Percentiles rank a stretch among this genome's conserved stretches.
These are phyloP conservation scores for Sericinus montela DNA, from an alignment of 2,888 invertebrate genomes.

Conservation along the genomic window DNA sequence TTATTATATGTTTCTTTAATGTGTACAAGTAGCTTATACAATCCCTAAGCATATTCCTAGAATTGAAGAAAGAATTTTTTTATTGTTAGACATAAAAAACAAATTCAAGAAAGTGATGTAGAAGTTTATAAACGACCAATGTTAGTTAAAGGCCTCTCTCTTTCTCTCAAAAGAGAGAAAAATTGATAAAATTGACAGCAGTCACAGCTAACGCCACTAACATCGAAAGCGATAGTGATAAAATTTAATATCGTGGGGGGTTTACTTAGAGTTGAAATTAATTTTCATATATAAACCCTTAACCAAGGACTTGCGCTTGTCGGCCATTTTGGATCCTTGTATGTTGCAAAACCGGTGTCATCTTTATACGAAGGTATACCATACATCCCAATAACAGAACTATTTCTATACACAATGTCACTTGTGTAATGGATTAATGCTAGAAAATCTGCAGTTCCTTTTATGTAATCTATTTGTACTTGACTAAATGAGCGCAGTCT, in stretches of 20 bases:
- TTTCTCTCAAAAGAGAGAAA: too few species aligned
- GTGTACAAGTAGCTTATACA: conserved; percentile 23
- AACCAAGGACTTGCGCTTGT: conserved; percentile 21
- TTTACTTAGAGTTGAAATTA: too few species aligned
- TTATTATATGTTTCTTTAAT: conserved; percentile 24
- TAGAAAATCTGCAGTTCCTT: conserved; percentile 30
- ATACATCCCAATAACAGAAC: conserved; percentile 21
- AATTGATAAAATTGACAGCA: too few species aligned
- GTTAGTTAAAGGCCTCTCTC: too few species aligned
- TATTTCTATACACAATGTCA: conserved; percentile 26
- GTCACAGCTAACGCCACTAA: too few species aligned
- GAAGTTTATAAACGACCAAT: too few species aligned
- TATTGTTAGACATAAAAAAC: not conserved
- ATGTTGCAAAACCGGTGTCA: conserved; percentile 22
- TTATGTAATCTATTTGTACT: conserved; percentile 42
- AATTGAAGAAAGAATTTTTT: not conserved
- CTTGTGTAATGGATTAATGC: conserved; percentile 27
- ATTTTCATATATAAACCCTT: conserved; percentile 20
- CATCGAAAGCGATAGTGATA: too few species aligned
- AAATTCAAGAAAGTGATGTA: too few species aligned
- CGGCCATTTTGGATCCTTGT: conserved; percentile 23
- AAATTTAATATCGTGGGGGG: too few species aligned
- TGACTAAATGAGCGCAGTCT: conserved; percentile 57
- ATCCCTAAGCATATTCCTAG: conserved; percentile 25
- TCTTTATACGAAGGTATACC: conserved; percentile 24